These are phyloP conservation scores for Elanoides forficatus DNA, from an alignment of 2,113 vertebrate genomes.

Conservation along the genomic window DNA sequence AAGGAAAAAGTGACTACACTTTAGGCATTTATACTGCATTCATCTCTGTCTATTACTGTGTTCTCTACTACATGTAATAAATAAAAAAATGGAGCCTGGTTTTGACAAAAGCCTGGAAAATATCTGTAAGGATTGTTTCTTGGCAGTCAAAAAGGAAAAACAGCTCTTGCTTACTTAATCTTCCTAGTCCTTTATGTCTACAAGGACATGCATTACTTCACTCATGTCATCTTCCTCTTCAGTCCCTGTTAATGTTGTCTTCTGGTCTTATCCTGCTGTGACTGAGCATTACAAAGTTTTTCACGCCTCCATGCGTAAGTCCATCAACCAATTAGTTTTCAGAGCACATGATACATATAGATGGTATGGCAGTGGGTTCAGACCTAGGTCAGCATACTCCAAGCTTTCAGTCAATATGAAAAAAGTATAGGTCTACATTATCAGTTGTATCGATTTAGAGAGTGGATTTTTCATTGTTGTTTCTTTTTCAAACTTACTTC, in stretches of 20 bases:
- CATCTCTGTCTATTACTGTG: background rate
- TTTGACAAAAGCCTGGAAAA: background rate
- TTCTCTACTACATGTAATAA: background rate
- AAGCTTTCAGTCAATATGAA: conserved; percentile 61
- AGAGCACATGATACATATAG: conserved; percentile 81
- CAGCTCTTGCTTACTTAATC: conserved; percentile 1
- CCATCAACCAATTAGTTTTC: conserved; percentile 77
- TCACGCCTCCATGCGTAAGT: conserved; percentile 83
- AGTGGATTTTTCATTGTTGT: conserved; percentile 29
- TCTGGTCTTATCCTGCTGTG: conserved; percentile 79
- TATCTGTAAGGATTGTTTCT: background rate
- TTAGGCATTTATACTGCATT: background rate
- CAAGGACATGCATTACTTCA: conserved; percentile 73
- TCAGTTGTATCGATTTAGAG: conserved; percentile 61
- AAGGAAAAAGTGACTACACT: background rate
- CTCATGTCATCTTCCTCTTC: conserved; percentile 63
- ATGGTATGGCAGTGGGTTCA: conserved; percentile 79
- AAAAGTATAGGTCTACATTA: conserved; percentile 56
- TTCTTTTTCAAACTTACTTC: conserved; percentile 34
- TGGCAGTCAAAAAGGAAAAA: background rate
- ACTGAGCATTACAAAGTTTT: conserved; percentile 86
- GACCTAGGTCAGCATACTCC: conserved; percentile 74
- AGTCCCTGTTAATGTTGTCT: conserved; percentile 79
- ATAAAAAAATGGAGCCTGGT: background rate
- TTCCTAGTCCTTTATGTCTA: conserved; percentile 61